Conservation (phyloP, 2,113 vertebrate species). For the Myrmophylax atrothorax region DNA sequence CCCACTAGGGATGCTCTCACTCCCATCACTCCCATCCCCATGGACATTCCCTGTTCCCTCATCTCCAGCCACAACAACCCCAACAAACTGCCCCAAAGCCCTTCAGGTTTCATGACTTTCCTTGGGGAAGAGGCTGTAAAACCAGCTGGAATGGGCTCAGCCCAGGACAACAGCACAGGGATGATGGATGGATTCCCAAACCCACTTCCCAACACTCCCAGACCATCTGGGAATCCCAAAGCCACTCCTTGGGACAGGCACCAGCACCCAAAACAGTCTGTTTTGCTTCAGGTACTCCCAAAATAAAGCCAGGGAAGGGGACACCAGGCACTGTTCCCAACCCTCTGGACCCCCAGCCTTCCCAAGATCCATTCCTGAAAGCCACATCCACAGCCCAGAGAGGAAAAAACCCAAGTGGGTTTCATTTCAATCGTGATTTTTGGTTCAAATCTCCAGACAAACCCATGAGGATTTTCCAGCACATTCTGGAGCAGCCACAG, state of each 20-base stretch:
- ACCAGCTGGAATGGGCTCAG: background rate
- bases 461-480: rapidly evolving
- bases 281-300: background rate
- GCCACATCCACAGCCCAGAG: background rate
- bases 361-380: background rate
- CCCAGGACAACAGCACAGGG: rapidly evolving
- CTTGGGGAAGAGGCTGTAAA: background rate
- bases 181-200: background rate
- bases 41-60: rapidly evolving
- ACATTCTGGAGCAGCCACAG: background rate
- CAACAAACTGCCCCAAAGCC: rapidly evolving
- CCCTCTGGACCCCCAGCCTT: background rate
- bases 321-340: background rate
- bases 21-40: background rate
- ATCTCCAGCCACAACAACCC: background rate
- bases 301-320: background rate
- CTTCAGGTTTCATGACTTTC: background rate
- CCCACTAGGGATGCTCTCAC: background rate
- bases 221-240: background rate
- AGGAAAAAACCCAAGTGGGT: rapidly evolving
- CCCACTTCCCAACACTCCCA: rapidly evolving
- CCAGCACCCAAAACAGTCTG: rapidly evolving
- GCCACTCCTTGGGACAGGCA: background rate
- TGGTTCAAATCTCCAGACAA: background rate
- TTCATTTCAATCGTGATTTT: background rate